These are phyloP conservation scores for Halictus rubicundus DNA, from an alignment of 1,140 invertebrate species.

Conservation along the genomic window DNA sequence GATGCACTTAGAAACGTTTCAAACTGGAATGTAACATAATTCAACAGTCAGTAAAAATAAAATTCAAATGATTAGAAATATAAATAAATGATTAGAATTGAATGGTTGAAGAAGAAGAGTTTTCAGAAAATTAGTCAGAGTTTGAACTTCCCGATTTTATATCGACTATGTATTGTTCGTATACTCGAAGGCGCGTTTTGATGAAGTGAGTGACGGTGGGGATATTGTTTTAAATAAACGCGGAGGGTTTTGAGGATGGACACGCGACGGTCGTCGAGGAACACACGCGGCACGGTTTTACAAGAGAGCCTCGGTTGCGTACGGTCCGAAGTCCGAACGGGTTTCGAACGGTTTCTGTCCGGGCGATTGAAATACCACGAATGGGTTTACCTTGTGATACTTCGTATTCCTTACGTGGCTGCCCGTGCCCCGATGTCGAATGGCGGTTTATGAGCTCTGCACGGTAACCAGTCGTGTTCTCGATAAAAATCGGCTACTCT, in stretches of 20 bases:
- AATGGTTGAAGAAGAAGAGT: no score
- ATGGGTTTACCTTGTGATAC: conserved; percentile 33
- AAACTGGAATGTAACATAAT: no score
- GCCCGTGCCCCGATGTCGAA: conserved; percentile 56
- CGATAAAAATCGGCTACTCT: conserved; percentile 66
- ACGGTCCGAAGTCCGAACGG: conserved; percentile 32
- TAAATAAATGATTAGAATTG: no score
- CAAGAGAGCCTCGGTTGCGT: neutral
- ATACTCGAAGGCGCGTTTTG: no score
- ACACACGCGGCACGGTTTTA: conserved; percentile 42
- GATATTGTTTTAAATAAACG: neutral
- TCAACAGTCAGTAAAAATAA: no score
- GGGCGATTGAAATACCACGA: conserved; percentile 45
- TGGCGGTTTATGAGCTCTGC: conserved; percentile 58
- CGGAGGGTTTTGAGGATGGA: neutral
- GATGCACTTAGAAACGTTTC: no score
- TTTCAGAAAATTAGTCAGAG: neutral
- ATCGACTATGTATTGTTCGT: no score
- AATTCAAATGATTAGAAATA: no score
- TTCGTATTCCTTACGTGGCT: conserved; percentile 59
- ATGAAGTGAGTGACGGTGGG: no score
- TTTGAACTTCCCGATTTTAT: neutral
- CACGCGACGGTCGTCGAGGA: conserved; percentile 21
- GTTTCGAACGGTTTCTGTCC: conserved; percentile 50
- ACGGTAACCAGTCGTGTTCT: conserved; percentile 58